Evolutionary conservation across 2,888 invertebrate species (phyloP).

Genomic region (Andrena hattorfiana): DNA sequence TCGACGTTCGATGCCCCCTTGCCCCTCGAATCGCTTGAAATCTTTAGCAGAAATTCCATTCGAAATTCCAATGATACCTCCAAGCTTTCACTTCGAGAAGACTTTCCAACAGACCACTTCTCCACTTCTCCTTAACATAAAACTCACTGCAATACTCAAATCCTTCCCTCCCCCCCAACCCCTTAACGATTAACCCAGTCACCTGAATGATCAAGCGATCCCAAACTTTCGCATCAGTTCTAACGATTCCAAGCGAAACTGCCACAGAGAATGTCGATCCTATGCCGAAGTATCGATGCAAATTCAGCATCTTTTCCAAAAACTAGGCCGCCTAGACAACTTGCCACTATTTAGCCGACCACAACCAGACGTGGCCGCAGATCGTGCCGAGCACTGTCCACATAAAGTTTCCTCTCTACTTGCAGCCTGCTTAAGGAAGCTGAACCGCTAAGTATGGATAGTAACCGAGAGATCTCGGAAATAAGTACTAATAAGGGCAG

Average conservation of each 20-base stretch:
- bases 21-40: slow-evolving; percentile 29
- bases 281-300: neutral
- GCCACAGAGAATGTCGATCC: slow-evolving; percentile 57
- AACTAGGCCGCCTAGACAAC: neutral
- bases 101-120: no score
- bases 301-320: neutral
- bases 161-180: no score
- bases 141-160: no score
- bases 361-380: slow-evolving; percentile 56
- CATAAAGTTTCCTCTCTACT: slow-evolving; percentile 66
- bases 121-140: no score
- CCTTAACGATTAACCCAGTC: neutral
- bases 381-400: slow-evolving; percentile 46
- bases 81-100: no score
- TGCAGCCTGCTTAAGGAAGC: slow-evolving; percentile 94
- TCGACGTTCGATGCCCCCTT: slow-evolving; percentile 61
- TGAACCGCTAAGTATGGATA: slow-evolving; percentile 91
- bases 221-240: neutral
- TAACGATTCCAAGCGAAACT: slow-evolving; percentile 41
- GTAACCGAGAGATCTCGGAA: slow-evolving; percentile 86
- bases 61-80: no score
- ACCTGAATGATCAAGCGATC: neutral
- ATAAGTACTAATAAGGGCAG: slow-evolving; percentile 81
- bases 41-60: slow-evolving; percentile 7
- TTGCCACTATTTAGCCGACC: slow-evolving; percentile 33